Evolutionary conservation across 2,113 vertebrate genomes (phyloP).

Genomic region (Muscicapa adusta): DNA sequence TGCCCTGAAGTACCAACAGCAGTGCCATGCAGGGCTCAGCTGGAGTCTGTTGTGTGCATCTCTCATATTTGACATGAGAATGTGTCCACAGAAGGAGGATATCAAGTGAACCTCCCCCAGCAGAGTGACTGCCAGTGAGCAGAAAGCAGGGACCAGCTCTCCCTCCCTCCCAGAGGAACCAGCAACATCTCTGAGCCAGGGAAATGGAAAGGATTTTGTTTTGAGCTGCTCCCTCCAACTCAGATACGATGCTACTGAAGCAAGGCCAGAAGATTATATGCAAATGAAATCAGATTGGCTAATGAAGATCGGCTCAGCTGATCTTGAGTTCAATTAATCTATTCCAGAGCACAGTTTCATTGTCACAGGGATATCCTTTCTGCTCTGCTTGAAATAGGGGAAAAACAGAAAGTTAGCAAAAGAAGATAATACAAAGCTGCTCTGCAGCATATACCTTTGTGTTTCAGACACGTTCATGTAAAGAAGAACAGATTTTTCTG

Average conservation of each 20-base stretch:
- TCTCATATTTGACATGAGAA: not conserved
- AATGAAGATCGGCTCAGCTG: not conserved
- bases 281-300: not conserved
- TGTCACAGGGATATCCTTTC: not conserved
- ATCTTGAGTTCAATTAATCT: not conserved
- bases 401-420: not conserved
- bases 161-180: accelerated
- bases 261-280: not conserved
- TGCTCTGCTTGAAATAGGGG: not conserved
- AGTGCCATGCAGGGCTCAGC: not conserved
- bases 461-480: not conserved
- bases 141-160: not conserved
- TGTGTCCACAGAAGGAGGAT: not conserved
- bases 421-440: not conserved
- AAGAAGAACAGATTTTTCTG: not conserved
- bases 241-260: not conserved
- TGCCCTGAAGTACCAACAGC: not conserved
- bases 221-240: not conserved
- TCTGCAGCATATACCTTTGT: not conserved
- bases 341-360: not conserved
- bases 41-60: not conserved
- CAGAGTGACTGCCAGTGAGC: not conserved
- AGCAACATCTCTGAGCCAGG: not conserved
- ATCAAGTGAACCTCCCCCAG: not conserved
- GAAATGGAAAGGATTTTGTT: not conserved